A percentile compares a stretch with the other conserved stretches of the same genome.
Conservation (phyloP, 2,113 vertebrate species). For the Ibidorhyncha struthersii region DNA sequence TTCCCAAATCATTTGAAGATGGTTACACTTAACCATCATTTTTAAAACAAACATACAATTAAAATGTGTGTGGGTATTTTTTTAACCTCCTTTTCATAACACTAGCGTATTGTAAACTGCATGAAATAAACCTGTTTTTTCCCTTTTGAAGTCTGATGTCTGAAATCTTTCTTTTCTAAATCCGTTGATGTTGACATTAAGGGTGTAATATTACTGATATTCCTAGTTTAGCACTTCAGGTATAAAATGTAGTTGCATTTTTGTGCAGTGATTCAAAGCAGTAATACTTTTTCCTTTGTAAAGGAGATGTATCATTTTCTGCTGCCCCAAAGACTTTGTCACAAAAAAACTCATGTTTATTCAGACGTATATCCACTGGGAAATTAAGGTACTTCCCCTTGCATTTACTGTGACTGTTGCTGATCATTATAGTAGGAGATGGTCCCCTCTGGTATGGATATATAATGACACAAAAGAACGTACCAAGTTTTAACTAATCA, state of each 20-base stretch:
- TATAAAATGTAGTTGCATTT: background rate
- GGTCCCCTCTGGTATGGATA: background rate
- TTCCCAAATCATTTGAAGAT: conserved; percentile 22
- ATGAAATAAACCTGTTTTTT: conserved; percentile 56
- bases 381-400: background rate
- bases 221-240: background rate
- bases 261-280: background rate
- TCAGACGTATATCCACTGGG: background rate
- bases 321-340: background rate
- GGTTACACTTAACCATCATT: conserved; percentile 25
- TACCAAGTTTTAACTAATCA: background rate
- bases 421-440: background rate
- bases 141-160: conserved; percentile 50
- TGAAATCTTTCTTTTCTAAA: background rate
- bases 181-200: background rate
- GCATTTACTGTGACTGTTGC: background rate
- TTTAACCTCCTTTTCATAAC: conserved; percentile 60
- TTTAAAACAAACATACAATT: conserved; percentile 41
- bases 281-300: background rate
- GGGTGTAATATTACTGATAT: background rate
- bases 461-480: background rate
- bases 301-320: background rate
- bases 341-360: background rate
- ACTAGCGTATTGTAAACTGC: conserved; percentile 49
- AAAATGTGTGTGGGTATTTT: conserved; percentile 54